Conservation (phyloP, 37 sponge, comb jelly and placozoan genomes). For the Ianthella basta region DNA sequence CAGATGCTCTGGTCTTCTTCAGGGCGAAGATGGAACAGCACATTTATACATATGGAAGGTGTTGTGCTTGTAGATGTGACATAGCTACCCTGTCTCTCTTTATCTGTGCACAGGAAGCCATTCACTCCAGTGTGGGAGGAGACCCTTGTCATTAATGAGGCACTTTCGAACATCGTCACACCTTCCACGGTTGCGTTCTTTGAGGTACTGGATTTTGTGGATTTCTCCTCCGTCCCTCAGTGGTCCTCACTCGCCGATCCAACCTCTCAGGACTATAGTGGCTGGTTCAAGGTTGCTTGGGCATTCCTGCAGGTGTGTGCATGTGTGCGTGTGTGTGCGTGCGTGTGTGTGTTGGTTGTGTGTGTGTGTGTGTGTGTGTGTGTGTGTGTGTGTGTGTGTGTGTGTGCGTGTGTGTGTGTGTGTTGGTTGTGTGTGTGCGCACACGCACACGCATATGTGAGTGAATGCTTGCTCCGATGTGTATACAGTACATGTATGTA, state of each 20-base stretch:
- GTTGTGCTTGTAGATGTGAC: too few species aligned
- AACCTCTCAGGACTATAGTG: neutral
- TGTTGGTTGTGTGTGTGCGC: conserved; percentile 5
- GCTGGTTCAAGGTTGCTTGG: conserved; percentile 89
- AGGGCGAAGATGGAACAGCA: too few species aligned
- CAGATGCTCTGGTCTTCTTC: too few species aligned
- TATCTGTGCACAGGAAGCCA: neutral
- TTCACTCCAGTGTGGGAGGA: conserved; percentile 80
- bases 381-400: conserved; percentile 25
- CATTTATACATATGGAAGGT: too few species aligned
- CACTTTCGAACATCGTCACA: conserved; percentile 38
- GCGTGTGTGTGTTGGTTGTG: neutral
- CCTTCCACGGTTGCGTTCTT: conserved; percentile 57
- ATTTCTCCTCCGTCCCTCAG: neutral
- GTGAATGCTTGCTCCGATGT: neutral
- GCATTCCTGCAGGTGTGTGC: conserved; percentile 64
- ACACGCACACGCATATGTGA: neutral
- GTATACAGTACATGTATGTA: conserved; percentile 5
- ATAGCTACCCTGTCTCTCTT: too few species aligned
- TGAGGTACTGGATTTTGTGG: conserved; percentile 67
- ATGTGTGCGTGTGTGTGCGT: neutral
- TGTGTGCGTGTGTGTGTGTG: conserved; percentile 20
- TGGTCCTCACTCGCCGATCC: neutral
- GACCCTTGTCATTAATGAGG: conserved; percentile 71
- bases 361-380: conserved; percentile 25